These are phyloP conservation scores for Drosophila novamexicana DNA, from an alignment of 1,140 invertebrate genomes.

Conservation along the genomic window DNA sequence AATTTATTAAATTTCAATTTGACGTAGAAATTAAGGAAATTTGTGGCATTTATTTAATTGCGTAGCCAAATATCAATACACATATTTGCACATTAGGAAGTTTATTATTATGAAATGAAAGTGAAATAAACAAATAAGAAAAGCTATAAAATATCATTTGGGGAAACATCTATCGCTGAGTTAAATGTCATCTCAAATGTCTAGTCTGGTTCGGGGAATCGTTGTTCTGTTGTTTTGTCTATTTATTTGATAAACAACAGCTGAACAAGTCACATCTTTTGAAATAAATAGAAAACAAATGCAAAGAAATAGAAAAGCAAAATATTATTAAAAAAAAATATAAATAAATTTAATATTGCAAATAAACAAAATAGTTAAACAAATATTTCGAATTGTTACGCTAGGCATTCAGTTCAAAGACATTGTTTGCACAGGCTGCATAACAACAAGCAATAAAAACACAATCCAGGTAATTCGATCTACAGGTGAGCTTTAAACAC, in stretches of 20 bases:
- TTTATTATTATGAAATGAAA: not conserved
- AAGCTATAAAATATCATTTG: not conserved
- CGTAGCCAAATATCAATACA: no score
- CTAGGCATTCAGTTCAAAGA: constrained; percentile 34
- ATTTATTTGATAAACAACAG: constrained; percentile 52
- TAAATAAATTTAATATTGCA: constrained; percentile 17
- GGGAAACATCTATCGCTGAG: constrained; percentile 27
- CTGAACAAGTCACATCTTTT: constrained; percentile 42
- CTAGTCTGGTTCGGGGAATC: constrained; percentile 35
- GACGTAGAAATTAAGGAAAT: no score
- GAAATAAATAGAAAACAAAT: constrained; percentile 53
- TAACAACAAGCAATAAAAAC: constrained; percentile 15
- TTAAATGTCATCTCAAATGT: constrained; percentile 47
- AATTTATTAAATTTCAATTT: no score
- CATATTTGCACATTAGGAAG: no score
- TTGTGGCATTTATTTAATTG: no score
- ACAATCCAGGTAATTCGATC: constrained; percentile 39
- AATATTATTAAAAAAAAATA: no score
- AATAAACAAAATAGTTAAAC: constrained; percentile 15
- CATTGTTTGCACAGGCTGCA: constrained; percentile 63
- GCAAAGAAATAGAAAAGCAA: constrained; percentile 2
- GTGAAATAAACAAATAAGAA: no score
- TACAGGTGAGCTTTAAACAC: constrained; percentile 34
- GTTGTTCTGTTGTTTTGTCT: constrained; percentile 28
- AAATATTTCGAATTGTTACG: constrained; percentile 64